A percentile compares a stretch with the other conserved stretches of the same genome.
Conservation (phyloP, 2,797 vertebrate genomes). For the Apogon talboti region DNA sequence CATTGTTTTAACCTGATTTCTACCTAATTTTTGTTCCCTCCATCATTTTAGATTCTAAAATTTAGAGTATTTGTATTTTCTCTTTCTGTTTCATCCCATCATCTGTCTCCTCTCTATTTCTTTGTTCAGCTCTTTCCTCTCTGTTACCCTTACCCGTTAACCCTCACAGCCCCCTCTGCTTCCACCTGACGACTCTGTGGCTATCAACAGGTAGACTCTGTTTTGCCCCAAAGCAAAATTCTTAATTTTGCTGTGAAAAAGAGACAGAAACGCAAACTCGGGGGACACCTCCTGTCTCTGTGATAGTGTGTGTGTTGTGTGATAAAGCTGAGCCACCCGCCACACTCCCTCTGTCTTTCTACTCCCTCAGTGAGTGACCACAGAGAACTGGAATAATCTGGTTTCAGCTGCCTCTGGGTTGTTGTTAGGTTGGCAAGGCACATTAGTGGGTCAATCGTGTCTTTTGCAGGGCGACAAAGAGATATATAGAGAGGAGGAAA, state of each 20-base stretch:
- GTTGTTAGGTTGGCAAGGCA: slow-evolving; percentile 72
- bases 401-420: slow-evolving; percentile 73
- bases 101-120: background rate
- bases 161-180: background rate
- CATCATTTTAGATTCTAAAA: background rate
- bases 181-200: background rate
- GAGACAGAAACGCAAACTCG: slow-evolving; percentile 38
- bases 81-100: slow-evolving; percentile 7
- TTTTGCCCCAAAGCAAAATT: slow-evolving; percentile 26
- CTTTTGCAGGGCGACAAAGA: slow-evolving; percentile 48
- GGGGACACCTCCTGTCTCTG: slow-evolving; percentile 39
- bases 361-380: slow-evolving; percentile 54
- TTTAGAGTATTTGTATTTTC: background rate
- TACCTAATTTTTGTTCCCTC: background rate
- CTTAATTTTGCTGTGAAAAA: slow-evolving; percentile 44
- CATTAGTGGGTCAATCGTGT: slow-evolving; percentile 70
- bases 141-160: background rate
- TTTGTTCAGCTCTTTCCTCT: background rate
- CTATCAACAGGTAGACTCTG: slow-evolving; percentile 45
- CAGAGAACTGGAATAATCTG: slow-evolving; percentile 78
- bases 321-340: slow-evolving; percentile 54
- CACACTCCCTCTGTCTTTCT: slow-evolving; percentile 38
- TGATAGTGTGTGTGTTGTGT: slow-evolving; percentile 18
- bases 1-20: background rate
- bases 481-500: slow-evolving; percentile 46